Conservation (phyloP, 2,113 vertebrate species). For the Phainopepla nitens region DNA sequence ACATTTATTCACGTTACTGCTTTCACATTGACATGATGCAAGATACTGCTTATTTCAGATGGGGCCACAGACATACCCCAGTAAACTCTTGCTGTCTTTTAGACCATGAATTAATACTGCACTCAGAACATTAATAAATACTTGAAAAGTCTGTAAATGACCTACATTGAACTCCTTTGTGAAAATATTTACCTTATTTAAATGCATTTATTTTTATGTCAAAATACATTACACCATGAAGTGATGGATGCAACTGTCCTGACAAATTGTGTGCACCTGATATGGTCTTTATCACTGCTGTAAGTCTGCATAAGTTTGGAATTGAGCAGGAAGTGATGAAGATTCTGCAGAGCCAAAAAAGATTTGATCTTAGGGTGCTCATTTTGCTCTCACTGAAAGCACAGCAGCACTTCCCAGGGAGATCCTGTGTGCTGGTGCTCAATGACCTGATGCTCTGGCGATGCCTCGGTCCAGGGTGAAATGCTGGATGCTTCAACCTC, state of each 20-base stretch:
- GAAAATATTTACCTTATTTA: background rate
- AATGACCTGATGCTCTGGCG: background rate
- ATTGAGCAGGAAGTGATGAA: background rate
- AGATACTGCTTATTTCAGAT: conserved; percentile 12
- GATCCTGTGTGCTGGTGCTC: background rate
- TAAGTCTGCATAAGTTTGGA: background rate
- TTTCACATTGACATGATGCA: conserved; percentile 28
- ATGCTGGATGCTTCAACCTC: background rate
- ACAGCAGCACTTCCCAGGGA: background rate
- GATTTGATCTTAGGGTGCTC: background rate
- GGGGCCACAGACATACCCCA: background rate
- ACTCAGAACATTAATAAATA: conserved; percentile 47
- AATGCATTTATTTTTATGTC: conserved; percentile 4
- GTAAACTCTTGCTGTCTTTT: conserved; percentile 37
- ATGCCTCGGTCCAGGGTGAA: background rate
- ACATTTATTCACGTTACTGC: conserved; percentile 15
- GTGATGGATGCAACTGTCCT: background rate
- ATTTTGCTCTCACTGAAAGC: background rate
- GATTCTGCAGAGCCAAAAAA: background rate
- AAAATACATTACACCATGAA: background rate
- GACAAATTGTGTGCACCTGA: background rate
- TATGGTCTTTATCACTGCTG: background rate
- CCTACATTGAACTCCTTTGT: background rate
- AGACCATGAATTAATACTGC: conserved; percentile 50
- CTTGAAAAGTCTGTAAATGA: conserved; percentile 11